Evolutionary conservation across 2,113 vertebrate species (phyloP).

Genomic region (Thamnaconus septentrionalis): DNA sequence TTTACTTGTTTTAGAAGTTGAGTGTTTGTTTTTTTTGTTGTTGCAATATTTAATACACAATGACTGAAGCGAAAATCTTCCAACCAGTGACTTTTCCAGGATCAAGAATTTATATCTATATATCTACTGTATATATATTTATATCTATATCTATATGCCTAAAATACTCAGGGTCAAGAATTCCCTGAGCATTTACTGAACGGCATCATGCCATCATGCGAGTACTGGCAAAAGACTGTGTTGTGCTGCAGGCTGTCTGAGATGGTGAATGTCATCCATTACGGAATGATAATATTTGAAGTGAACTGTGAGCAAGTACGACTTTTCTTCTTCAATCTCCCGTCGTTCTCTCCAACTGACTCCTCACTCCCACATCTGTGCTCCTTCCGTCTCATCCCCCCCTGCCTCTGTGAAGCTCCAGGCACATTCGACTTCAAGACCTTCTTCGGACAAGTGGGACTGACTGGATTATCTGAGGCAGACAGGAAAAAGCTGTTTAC

Average conservation of each 20-base stretch:
- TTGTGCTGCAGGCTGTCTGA: constrained; percentile 49
- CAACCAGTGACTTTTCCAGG: no score
- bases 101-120: no score
- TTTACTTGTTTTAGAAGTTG: no score
- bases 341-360: constrained; percentile 28
- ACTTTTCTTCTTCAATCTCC: constrained; percentile 52
- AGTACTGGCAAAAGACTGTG: constrained; percentile 24
- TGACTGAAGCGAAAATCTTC: no score
- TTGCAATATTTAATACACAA: no score
- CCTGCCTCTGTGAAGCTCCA: constrained; percentile 53
- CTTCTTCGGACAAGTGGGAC: constrained; percentile 76
- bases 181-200: no score
- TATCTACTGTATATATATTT: no score
- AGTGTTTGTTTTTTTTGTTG: no score
- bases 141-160: no score
- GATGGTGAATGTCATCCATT: constrained; percentile 61
- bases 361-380: constrained; percentile 1
- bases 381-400: constrained; percentile 7
- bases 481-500: constrained; percentile 69
- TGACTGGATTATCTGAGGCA: constrained; percentile 52
- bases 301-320: constrained; percentile 11
- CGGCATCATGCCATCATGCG: neutral
- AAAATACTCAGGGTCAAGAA: no score
- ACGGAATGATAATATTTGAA: no score
- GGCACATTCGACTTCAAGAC: constrained; percentile 72